Conservation (phyloP, 2,113 vertebrate genomes). For the Oostethus manadensis region DNA sequence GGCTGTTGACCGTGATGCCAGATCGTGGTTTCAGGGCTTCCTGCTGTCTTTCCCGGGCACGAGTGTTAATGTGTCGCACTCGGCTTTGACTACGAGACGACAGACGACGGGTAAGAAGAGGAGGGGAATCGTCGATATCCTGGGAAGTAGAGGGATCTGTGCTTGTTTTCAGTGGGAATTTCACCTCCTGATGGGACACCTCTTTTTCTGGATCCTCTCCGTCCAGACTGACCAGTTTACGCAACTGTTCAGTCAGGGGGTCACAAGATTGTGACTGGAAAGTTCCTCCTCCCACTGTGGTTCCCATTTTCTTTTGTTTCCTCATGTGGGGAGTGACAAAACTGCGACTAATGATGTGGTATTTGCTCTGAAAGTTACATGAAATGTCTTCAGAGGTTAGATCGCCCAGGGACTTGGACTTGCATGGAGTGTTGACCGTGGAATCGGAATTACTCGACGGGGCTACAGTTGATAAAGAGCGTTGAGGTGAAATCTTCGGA, state of each 20-base stretch:
- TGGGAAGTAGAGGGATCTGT: constrained; percentile 17
- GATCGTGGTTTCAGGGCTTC: constrained; percentile 78
- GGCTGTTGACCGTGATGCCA: constrained; percentile 16
- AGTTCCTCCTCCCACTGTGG: constrained; percentile 31
- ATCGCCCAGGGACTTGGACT: constrained; percentile 95
- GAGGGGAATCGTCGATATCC: constrained; percentile 71
- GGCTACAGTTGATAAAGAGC: constrained; percentile 22
- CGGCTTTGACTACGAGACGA: constrained; percentile 94
- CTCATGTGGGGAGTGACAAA: constrained; percentile 79
- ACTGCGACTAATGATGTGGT: constrained; percentile 89
- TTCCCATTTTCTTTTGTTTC: constrained; percentile 61
- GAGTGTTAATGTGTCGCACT: constrained; percentile 91
- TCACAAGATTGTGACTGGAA: constrained; percentile 71
- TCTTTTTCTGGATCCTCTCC: constrained; percentile 71
- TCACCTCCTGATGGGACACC: constrained; percentile 11
- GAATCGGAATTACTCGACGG: constrained; percentile 24
- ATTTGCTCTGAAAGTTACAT: constrained; percentile 96
- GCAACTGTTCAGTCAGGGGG: constrained; percentile 85
- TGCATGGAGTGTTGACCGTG: constrained; percentile 75
- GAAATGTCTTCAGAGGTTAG: constrained; percentile 95
- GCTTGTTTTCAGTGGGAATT: constrained; percentile 12
- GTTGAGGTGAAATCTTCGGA: constrained; percentile 20
- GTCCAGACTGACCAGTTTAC: constrained; percentile 83
- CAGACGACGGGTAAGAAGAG: constrained; percentile 80
- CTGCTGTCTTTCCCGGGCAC: constrained; percentile 88